Percentiles rank a stretch among this genome's conserved stretches.
These are phyloP conservation scores for Megaceryle maxima DNA, from an alignment of 2,113 vertebrate genomes.

Conservation along the genomic window DNA sequence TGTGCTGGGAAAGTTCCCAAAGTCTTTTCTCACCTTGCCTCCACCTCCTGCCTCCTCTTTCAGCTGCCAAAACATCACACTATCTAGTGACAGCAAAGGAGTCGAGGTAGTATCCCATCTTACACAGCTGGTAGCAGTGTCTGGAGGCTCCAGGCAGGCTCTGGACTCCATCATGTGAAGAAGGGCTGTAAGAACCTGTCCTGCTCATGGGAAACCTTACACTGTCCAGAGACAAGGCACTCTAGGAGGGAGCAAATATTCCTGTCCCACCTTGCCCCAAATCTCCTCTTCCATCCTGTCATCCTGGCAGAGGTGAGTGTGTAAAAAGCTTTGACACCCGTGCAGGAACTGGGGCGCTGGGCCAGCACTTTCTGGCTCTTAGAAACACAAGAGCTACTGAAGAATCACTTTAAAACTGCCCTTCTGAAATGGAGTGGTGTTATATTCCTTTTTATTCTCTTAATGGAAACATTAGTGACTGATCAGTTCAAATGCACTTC, in stretches of 20 bases:
- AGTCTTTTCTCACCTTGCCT: constrained; percentile 37
- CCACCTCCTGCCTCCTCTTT: neutral
- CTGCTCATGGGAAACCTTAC: neutral
- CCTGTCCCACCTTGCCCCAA: neutral
- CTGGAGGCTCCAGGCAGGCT: neutral
- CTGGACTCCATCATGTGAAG: neutral
- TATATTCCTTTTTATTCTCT: neutral
- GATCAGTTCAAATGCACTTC: constrained; percentile 14
- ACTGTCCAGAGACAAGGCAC: neutral
- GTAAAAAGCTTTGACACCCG: neutral
- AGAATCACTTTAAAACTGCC: neutral
- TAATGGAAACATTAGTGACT: neutral
- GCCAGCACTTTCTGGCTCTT: neutral
- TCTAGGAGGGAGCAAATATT: neutral
- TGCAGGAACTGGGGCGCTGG: neutral
- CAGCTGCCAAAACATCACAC: constrained; percentile 12
- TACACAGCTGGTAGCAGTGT: neutral
- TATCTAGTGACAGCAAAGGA: neutral
- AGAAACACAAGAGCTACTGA: neutral
- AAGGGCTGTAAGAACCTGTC: neutral
- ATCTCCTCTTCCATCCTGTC: neutral
- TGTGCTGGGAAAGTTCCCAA: constrained; percentile 32
- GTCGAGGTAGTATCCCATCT: neutral
- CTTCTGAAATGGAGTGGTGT: neutral
- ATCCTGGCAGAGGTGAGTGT: neutral